Evolutionary conservation across 37 sponge, comb jelly and placozoan genomes (phyloP).

Genomic region (Halisarca cf. caerulea): DNA sequence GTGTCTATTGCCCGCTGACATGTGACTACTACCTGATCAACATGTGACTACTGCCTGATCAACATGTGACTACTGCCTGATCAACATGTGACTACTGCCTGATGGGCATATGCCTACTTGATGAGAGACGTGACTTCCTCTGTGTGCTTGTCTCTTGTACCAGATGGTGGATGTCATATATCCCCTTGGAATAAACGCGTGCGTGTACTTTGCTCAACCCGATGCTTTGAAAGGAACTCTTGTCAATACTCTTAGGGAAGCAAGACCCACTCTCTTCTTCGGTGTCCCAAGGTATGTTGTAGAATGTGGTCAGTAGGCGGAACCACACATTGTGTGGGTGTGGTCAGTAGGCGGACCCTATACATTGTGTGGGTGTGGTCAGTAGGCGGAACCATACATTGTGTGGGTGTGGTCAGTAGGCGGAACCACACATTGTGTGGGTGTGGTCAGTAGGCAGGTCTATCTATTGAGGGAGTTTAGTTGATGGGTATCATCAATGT

Average conservation of each 20-base stretch:
- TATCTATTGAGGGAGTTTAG: too few species aligned
- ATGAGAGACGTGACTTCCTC: too few species aligned
- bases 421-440: too few species aligned
- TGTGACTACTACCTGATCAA: not conserved
- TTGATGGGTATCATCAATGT: too few species aligned
- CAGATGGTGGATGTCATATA: constrained; percentile 72
- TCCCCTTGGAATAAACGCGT: constrained; percentile 28
- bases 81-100: too few species aligned
- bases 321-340: not conserved
- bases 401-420: too few species aligned
- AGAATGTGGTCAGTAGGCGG: too few species aligned
- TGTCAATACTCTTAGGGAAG: constrained; percentile 64
- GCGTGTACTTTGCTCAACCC: constrained; percentile 80
- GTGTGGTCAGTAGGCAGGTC: too few species aligned
- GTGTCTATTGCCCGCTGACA: not conserved
- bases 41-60: not conserved
- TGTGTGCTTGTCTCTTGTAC: not conserved
- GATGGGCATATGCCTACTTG: too few species aligned
- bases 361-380: too few species aligned
- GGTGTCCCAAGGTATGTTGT: constrained; percentile 71
- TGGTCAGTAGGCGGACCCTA: not conserved
- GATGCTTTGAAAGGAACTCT: constrained; percentile 93
- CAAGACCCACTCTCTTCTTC: constrained; percentile 68
- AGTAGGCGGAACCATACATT: too few species aligned
- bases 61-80: too few species aligned